phyloP scores from a whole-genome alignment of 2,113 vertebrate genomes.

The Oophaga pumilio region DNA sequence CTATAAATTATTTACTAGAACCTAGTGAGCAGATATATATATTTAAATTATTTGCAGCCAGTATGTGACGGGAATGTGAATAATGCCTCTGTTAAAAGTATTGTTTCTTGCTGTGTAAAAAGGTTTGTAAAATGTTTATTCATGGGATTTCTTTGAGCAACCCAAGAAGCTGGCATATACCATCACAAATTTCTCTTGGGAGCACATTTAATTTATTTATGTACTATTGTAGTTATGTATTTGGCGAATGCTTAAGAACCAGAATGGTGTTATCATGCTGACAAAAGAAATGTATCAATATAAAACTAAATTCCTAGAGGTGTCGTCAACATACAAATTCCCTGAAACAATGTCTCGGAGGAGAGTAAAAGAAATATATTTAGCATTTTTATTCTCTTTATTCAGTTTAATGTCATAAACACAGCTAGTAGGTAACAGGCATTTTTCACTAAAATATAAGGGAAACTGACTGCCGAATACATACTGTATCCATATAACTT shows the following conservation, averaged over 20 bases:
- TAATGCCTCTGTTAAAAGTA: slow-evolving; percentile 38
- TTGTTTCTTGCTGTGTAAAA: slow-evolving; percentile 48
- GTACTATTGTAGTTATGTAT: slow-evolving; percentile 54
- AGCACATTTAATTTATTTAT: slow-evolving; percentile 55
- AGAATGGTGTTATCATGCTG: slow-evolving; percentile 55
- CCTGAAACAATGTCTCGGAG: slow-evolving; percentile 51
- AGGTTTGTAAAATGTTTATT: slow-evolving; percentile 54
- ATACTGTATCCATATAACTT: not conserved
- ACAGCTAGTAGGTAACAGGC: slow-evolving; percentile 33
- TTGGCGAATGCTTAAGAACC: slow-evolving; percentile 50
- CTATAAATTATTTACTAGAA: slow-evolving; percentile 52
- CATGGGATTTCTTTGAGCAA: slow-evolving; percentile 48
- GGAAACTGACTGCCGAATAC: slow-evolving; percentile 20
- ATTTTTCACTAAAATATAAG: slow-evolving; percentile 40
- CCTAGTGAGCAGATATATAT: slow-evolving; percentile 39
- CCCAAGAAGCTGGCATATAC: slow-evolving; percentile 43
- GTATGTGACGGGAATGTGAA: slow-evolving; percentile 32
- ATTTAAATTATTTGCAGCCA: slow-evolving; percentile 39
- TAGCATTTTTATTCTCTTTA: slow-evolving; percentile 53
- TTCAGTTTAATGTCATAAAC: slow-evolving; percentile 56
- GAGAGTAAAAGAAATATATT: slow-evolving; percentile 49
- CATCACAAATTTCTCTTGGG: slow-evolving; percentile 47
- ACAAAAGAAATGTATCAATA: slow-evolving; percentile 57
- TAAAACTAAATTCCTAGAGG: slow-evolving; percentile 54
- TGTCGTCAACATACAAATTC: slow-evolving; percentile 50